These are phyloP conservation scores for Dyspetes luteomarginatus DNA, from an alignment of 2,888 invertebrate genomes.

Conservation along the genomic window DNA sequence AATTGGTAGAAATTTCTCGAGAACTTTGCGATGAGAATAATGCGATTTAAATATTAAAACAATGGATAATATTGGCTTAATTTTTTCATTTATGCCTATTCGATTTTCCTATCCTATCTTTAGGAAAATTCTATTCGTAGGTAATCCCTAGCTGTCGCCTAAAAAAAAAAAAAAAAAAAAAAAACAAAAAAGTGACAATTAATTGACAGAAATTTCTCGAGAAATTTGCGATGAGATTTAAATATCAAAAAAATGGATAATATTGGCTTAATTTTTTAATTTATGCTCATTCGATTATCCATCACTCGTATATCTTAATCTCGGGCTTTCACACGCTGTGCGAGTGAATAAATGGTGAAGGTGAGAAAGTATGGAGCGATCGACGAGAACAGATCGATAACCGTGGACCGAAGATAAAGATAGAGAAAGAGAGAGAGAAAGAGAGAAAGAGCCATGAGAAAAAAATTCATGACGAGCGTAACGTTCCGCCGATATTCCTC, in stretches of 20 bases:
- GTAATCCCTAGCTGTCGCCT: too few species aligned
- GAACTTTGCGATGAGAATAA: too few species aligned
- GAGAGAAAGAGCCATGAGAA: conserved; percentile 21
- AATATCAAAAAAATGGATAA: too few species aligned
- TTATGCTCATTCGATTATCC: not conserved
- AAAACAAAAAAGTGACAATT: too few species aligned
- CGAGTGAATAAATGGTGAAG: not conserved
- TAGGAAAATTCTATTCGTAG: conserved; percentile 7
- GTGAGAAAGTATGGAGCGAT: not conserved
- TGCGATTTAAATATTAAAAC: too few species aligned
- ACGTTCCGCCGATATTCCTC: conserved; percentile 66
- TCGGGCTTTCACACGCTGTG: not conserved
- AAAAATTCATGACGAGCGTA: conserved; percentile 66
- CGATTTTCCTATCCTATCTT: conserved; percentile 31
- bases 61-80: too few species aligned
- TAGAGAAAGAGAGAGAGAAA: not conserved
- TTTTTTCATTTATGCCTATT: too few species aligned
- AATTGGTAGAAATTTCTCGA: too few species aligned
- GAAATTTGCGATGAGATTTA: too few species aligned
- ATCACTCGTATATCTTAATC: not conserved
- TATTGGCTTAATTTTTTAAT: conserved; percentile 52
- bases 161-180: too few species aligned
- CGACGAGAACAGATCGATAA: conserved; percentile 20
- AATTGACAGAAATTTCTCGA: too few species aligned
- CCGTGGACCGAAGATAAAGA: not conserved